Base-by-base conservation (phyloP, 2,797 vertebrate genomes). In the Fistularia commersonii region DNA sequence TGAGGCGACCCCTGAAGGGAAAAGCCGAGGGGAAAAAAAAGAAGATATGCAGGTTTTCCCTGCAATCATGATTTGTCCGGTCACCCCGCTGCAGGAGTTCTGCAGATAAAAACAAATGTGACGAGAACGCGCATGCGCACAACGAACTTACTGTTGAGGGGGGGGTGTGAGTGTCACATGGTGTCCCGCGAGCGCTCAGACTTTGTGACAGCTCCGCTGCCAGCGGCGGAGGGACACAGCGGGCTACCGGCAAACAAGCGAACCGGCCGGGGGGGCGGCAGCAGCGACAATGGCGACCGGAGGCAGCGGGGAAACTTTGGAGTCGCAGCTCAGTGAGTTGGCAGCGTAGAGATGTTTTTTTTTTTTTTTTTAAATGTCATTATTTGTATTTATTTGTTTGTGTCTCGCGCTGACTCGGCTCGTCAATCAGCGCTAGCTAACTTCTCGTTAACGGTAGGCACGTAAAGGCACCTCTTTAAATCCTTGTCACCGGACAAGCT, bases 271-370 rank as follows among this genome's bases (percentile, higher is more conserved):
- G 31, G 35, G 11, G 11, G 8, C 42, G 0, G 39, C n/a, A 6
- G 39, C n/a, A 47, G 36, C 37, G 15, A 59, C 48, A n/a, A 90
- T 91, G 89, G 87, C 89, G 63, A 80, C 56, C 32, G 56, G 52
- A 8, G 77, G 73, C 54, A 60, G 43, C 10, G 62, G 51, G 40
- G 64, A 46, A 8, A 83, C 81, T 6, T 56, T 89, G 6, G 82
- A 89, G 10, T 81, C 77, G 1, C 77, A 76, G 77, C 79, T 90
- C 45, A 83, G 90, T 91, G 54, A 87, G 90, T 89, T n/a, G 1
- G 1, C 1, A 5, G 3, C 0, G 8, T 0, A 1, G 0, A 9
- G 3, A 8, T 1, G 1, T 40, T 35, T 10, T 1, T 11, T 10
- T 14, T 13, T 11, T 52, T 32, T 8, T 6, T 7, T 14, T 40